Evolutionary conservation across 2,113 vertebrate genomes (phyloP), one percentile per base, ranked within the genome.

Genomic region (Pelvicachromis taeniatus): DNA sequence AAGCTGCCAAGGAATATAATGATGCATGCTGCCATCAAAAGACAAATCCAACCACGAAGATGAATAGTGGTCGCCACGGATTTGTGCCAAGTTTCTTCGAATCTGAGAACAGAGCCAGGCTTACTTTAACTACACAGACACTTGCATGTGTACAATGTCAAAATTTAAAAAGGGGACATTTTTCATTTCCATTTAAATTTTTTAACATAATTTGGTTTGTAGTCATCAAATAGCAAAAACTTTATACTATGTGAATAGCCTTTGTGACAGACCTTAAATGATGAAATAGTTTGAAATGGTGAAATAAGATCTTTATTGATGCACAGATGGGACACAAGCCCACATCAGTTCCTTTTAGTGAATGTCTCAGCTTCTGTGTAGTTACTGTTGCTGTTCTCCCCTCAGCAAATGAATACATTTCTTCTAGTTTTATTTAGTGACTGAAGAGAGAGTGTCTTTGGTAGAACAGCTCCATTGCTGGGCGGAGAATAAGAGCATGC

Each of bases 1-100:
- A 38, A 6, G 13, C 9, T 85, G 89, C 90, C 89, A 92, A 82
- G 7, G 19, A 87, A 82, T 29, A 14, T 59, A 85, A 78, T 55
- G 58, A 81, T 85, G 89, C 77, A 53, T 53, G 83, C 21, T 3
- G 61, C 14, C n/a, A 54, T 85, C 29, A 90, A 84, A 56, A 55
- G 53, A 86, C 3, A 40, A n/a, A 45, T 33, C 29, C 19, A 80
- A 77, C 23, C 9, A 54, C 7, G 23, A 13, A 6, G n/a, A 53
- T 6, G 59, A 83, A 65, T 55, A 70, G 48, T 48, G 26, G n/a
- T 19, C 17, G n/a, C 17, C 0, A 7, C 17, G 33, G 10, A 52
- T 75, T 14, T 59, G 42, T 52, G 85, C 85, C 81, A 89, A 83
- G 48, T 29, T 29, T 78, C n/a, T 77, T 48, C 21, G 52, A 21